A percentile compares a stretch with the other conserved stretches of the same genome.
phyloP scores from a whole-genome alignment of 1,140 invertebrate genomes.

The roundworm (Caenorhabditis elegans) region WBcel235 BX284604.4:5657001-5657500 shows the following conservation, averaged over 20 bases:
- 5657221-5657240: neutral
- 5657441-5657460: too few relatives aligned
- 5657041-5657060: neutral
- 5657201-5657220: neutral
- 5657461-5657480: too few relatives aligned
- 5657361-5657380: neutral
- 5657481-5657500: neutral
- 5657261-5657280: neutral
- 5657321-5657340: slow-evolving; percentile 25
- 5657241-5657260: neutral
- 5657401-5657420: too few relatives aligned
- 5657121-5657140: neutral
- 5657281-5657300: neutral
- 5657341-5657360: slow-evolving; percentile 13
- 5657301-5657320: neutral
- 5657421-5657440: too few relatives aligned
- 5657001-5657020: neutral
- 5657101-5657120: neutral
- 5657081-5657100: neutral
- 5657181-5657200: slow-evolving; percentile 18
- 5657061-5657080: neutral
- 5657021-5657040: neutral
- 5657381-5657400: slow-evolving; percentile 19
- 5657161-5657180: neutral
- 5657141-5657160: neutral